These are phyloP conservation scores for Labroides dimidiatus DNA, from an alignment of 2,797 vertebrate genomes.

Conservation along the genomic window DNA sequence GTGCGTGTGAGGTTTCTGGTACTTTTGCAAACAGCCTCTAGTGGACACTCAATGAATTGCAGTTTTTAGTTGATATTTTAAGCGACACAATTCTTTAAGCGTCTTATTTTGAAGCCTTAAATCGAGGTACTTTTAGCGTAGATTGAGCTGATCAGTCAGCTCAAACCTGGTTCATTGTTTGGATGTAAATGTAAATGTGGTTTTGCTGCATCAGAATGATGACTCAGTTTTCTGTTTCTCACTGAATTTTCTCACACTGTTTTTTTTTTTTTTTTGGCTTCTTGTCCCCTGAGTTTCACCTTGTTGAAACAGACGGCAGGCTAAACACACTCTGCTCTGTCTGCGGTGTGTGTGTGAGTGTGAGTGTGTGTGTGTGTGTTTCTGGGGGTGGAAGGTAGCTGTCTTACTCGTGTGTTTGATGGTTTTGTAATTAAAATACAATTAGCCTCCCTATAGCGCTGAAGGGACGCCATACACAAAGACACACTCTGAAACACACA, in stretches of 20 bases:
- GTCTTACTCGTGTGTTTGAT: constrained; percentile 60
- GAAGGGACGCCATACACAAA: constrained; percentile 34
- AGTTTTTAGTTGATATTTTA: too few relatives aligned
- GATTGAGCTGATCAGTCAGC: too few relatives aligned
- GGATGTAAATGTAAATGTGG: neutral
- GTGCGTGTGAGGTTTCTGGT: too few relatives aligned
- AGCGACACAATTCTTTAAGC: too few relatives aligned
- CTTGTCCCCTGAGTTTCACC: neutral
- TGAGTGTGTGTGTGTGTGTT: constrained; percentile 44
- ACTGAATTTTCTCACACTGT: too few relatives aligned
- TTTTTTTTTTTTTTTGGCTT: neutral
- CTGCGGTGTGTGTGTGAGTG: constrained; percentile 41
- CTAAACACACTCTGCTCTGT: constrained; percentile 43
- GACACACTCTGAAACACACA: constrained; percentile 29
- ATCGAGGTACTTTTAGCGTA: too few relatives aligned
- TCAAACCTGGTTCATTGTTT: too few relatives aligned
- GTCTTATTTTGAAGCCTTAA: too few relatives aligned
- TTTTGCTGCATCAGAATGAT: neutral
- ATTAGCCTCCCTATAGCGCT: constrained; percentile 69
- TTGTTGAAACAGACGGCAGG: constrained; percentile 31
- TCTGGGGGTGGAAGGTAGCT: constrained; percentile 51
- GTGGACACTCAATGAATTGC: too few relatives aligned
- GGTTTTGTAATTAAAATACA: constrained; percentile 76
- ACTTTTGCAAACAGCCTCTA: too few relatives aligned
- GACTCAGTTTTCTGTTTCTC: neutral